Base-by-base conservation (phyloP, 2,797 vertebrate genomes). In the Enteromius mattozi region DNA sequence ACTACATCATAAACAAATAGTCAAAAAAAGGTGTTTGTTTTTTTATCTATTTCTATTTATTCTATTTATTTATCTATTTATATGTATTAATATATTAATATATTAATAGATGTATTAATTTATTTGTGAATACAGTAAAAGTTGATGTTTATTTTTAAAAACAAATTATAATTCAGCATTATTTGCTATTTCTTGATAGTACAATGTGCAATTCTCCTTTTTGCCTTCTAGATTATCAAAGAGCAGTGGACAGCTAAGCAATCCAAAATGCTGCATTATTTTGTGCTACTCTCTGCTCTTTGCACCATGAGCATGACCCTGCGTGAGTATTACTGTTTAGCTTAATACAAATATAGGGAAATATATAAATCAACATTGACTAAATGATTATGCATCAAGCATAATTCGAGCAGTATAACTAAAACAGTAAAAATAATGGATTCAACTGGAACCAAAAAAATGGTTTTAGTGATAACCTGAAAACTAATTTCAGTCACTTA, bases 201-300 rank as follows among this genome's bases (percentile, higher is more conserved):
- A 21, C 8, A 10, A 42, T 16, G 35, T 35, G 35, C 35, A 35
- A 35, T 35, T 35, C 35, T 35, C 35, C 35, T 35, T 35, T 5
- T 42, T 61, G 1, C 16, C 3, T 3, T 17, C 19, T 78, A 78
- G 59, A 79, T 79, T 66, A 24, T 35, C 6, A 8, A 19, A 14
- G 17, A n/a, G 19, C 19, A 49, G 12, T 24, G 19, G n/a, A 80
- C 45, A 68, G 14, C 30, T 37, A 51, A 19, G 5, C 33, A 51
- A 61, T 66, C 4, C 6, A 80, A 51, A 68, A 80, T 80, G 78
- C 21, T 80, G 30, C 30, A 51, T 68, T 21, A 54, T 70, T 40
- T 80, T 40, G 7, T 69, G 21, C 6, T 69, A 6, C 19, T 80
- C 7, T 49, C 78, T 37, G 65, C 63, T 8, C 27, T 80, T 51